Evolutionary conservation across 2,113 vertebrate species (phyloP).

Genomic region (Pitta sordida): DNA sequence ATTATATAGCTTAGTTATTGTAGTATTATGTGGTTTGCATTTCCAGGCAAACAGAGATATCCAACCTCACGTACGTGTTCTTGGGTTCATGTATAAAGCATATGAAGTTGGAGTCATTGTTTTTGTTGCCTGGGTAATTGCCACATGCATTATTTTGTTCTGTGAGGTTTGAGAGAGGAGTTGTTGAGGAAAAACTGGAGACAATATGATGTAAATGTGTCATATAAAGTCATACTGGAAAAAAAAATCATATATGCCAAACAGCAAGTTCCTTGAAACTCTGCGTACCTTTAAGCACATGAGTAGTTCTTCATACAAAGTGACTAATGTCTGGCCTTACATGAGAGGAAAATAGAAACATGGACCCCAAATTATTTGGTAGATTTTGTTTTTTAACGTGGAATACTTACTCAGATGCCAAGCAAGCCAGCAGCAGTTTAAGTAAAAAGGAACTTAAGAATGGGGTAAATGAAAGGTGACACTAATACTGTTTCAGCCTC

Average conservation of each 20-base stretch:
- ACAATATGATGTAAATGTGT: neutral
- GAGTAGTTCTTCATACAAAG: neutral
- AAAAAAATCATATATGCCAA: neutral
- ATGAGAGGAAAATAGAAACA: neutral
- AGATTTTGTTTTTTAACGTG: neutral
- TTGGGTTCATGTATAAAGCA: neutral
- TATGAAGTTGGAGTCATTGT: neutral
- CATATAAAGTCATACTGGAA: neutral
- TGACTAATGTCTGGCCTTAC: neutral
- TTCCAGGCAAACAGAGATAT: neutral
- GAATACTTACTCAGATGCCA: neutral
- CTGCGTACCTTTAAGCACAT: neutral
- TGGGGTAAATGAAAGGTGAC: constrained; percentile 25
- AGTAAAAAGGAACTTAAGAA: neutral
- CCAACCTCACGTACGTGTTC: accelerated
- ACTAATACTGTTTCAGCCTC: neutral
- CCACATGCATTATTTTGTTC: neutral
- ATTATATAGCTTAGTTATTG: neutral
- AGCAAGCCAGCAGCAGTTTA: neutral
- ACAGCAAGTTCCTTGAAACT: neutral
- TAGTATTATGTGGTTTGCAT: neutral
- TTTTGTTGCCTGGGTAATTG: neutral
- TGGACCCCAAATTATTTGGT: neutral
- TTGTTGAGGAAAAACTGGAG: neutral
- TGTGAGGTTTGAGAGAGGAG: neutral